Base-by-base conservation (phyloP, 1,140 invertebrate species). In the Drosophila sproati region DNA sequence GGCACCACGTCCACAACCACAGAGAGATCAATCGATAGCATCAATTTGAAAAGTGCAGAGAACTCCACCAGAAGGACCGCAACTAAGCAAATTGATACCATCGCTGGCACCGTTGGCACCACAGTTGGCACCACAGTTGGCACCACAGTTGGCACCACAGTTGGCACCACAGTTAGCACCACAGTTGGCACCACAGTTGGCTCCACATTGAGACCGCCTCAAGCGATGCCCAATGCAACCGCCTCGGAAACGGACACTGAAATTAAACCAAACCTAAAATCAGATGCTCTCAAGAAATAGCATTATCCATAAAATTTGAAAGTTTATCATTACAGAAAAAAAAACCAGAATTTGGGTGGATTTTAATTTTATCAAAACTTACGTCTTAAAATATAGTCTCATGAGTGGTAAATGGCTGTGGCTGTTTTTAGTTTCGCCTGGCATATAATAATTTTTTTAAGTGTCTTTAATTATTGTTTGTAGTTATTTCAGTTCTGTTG, bases 401-500 rank as follows among this genome's bases (percentile, higher is more conserved):
- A 20, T 20, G 1, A 2, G 20, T 20, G 20, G 0, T 20, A 20
- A 20, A 20, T 20, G 20, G 20, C 20, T 20, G 20, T 20, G 20
- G 20, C 20, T 20, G 20, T 20, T 20, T 20, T 1, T 20, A 20
- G 20, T 20, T 20, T 2, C 20, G 20, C 20, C 0, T 20, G 20
- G 1, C 20, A 20, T 20, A 20, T 20, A 20, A 20, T 20, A 20
- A 20, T 20, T 20, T 20, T 10, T 10, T 29, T 7, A 29, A n/a
- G 20, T 20, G 20, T 20, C 20, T 20, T n/a, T 20, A n/a, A 29
- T 48, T 28, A 20, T 20, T 4, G 2, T 32, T 29, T 29, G 20
- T 34, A 3, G 4, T 34, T n/a, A 5, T 3, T 52, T 63, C 48
- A 52, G 60, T 63, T 52, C 31, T 39, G 29, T 28, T 12, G 12